A percentile compares a stretch with the other conserved stretches of the same genome.
Conservation (phyloP, 2,113 vertebrate genomes). For the Litocranius walleri region DNA sequence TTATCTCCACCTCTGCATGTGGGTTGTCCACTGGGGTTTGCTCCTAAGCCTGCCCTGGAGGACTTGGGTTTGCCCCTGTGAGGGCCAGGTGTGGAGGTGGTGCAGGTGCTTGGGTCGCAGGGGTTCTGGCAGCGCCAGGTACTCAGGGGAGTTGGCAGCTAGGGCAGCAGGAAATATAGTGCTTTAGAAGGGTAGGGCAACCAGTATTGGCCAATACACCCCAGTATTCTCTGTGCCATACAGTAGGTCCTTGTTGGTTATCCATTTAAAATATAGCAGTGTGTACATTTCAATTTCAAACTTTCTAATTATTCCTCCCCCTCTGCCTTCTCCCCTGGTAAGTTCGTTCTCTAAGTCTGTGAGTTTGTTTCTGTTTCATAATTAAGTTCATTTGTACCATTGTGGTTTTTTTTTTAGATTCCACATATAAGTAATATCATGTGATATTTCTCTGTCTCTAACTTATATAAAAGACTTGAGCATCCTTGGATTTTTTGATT, state of each 20-base stretch:
- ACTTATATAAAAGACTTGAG: neutral
- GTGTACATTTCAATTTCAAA: neutral
- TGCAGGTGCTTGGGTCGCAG: neutral
- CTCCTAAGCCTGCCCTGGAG: neutral
- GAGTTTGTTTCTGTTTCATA: neutral
- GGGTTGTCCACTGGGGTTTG: neutral
- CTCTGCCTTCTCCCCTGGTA: neutral
- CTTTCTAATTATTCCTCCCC: neutral
- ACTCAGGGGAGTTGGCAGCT: neutral
- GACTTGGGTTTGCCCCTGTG: neutral
- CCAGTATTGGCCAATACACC: neutral
- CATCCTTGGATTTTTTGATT: neutral
- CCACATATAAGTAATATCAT: neutral
- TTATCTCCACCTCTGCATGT: neutral
- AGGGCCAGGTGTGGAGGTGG: neutral
- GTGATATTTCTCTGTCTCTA: neutral
- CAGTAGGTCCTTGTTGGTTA: neutral
- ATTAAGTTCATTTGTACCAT: neutral
- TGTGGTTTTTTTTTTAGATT: neutral
- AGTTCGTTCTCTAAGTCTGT: neutral
- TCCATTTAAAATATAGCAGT: neutral
- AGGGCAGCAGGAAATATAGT: neutral
- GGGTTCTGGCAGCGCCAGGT: neutral
- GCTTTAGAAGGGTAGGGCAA: neutral
- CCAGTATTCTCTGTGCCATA: neutral